Evolutionary conservation across 2,113 vertebrate genomes (phyloP).

Genomic region (Syngnathus scovelli): DNA sequence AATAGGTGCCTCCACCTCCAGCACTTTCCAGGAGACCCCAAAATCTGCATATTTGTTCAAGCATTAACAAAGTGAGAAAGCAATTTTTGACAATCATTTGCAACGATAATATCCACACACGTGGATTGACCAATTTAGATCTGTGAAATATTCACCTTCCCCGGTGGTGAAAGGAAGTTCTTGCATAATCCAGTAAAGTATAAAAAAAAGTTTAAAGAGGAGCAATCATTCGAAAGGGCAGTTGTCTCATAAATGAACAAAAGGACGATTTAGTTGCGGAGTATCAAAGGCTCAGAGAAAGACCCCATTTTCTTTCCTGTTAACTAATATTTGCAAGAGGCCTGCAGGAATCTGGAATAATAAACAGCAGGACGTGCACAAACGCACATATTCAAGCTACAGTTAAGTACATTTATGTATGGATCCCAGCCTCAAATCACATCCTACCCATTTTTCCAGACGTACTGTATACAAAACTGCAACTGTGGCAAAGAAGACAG

Average conservation of each 20-base stretch:
- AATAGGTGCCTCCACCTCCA: background rate
- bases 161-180: too few relatives aligned
- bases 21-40: too few relatives aligned
- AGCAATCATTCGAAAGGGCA: background rate
- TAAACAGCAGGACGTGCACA: constrained; percentile 5
- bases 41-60: too few relatives aligned
- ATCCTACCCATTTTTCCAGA: background rate
- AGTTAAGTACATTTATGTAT: background rate
- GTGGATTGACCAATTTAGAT: too few relatives aligned
- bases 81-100: too few relatives aligned
- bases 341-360: background rate
- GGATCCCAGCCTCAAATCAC: background rate
- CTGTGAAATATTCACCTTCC: too few relatives aligned
- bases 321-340: background rate
- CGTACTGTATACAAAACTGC: constrained; percentile 3
- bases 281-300: background rate
- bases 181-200: background rate
- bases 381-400: background rate
- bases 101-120: too few relatives aligned
- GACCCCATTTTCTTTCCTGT: background rate
- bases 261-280: background rate
- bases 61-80: too few relatives aligned
- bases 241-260: background rate
- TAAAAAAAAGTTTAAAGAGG: background rate
- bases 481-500: background rate